Percentiles rank a stretch among this genome's conserved stretches.
Conservation (phyloP, 2,888 invertebrate genomes). For the Gerris lacustris region DNA sequence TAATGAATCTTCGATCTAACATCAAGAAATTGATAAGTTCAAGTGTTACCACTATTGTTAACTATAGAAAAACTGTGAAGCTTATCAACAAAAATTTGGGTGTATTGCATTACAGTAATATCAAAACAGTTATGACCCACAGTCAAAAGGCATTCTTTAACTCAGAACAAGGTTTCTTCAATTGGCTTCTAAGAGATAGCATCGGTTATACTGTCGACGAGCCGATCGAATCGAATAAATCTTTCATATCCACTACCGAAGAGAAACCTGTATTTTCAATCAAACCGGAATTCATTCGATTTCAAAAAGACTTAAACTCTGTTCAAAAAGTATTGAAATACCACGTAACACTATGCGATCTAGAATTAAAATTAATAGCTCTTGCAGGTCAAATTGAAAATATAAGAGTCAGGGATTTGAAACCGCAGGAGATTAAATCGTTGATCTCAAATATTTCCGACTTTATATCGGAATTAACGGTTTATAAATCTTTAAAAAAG, state of each 20-base stretch:
- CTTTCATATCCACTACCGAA: not conserved
- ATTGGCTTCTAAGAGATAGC: not conserved
- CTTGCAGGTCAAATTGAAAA: not conserved
- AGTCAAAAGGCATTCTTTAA: not conserved
- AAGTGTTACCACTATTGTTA: not conserved
- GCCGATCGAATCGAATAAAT: not conserved
- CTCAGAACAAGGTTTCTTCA: not conserved
- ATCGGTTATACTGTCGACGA: not conserved
- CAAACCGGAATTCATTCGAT: not conserved
- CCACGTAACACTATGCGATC: not conserved
- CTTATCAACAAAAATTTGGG: not conserved
- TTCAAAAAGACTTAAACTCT: not conserved
- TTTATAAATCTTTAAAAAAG: not conserved
- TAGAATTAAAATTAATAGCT: not conserved
- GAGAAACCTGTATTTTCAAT: not conserved
- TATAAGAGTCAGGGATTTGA: not conserved
- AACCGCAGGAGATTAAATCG: not conserved
- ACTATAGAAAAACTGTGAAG: not conserved
- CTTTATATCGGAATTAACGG: not conserved
- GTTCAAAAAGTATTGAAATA: not conserved
- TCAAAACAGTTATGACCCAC: not conserved
- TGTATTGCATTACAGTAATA: not conserved
- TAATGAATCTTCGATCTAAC: not conserved
- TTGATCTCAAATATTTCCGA: not conserved
- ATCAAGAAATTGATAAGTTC: slow-evolving; percentile 5